Evolutionary conservation across 2,888 invertebrate genomes (phyloP).

Genomic region (Acronicta leporina): DNA sequence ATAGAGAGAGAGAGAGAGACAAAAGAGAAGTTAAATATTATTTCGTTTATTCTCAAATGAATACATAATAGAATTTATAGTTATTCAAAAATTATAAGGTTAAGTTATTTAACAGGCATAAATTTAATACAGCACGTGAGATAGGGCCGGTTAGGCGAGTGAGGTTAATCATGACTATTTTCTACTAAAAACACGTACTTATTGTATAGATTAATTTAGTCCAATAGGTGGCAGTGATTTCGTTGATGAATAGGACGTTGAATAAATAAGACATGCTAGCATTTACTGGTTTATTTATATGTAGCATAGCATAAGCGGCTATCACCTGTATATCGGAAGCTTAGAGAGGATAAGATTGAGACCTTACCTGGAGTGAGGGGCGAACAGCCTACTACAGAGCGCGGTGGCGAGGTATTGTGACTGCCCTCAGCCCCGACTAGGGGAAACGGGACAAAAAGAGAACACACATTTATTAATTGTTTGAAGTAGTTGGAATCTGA

Average conservation of each 20-base stretch:
- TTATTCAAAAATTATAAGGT: no score
- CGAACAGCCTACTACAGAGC: slow-evolving; percentile 43
- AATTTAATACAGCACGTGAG: no score
- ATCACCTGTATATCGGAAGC: slow-evolving; percentile 30
- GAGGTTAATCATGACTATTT: no score
- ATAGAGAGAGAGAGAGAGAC: neutral
- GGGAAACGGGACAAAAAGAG: slow-evolving; percentile 48
- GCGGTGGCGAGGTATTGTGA: slow-evolving; percentile 41
- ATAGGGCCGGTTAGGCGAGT: no score
- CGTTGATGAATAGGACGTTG: neutral
- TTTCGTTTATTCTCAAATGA: no score
- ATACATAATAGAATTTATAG: no score
- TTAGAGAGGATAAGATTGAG: slow-evolving; percentile 6
- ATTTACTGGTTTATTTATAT: neutral
- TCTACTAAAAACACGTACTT: no score
- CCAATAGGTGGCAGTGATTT: neutral
- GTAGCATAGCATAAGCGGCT: slow-evolving; percentile 32
- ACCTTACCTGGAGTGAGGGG: slow-evolving; percentile 47
- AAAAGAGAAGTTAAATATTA: neutral
- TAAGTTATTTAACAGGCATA: no score
- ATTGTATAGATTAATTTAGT: neutral
- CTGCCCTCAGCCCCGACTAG: slow-evolving; percentile 46
- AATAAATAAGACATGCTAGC: neutral
- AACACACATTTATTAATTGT: slow-evolving; percentile 22
- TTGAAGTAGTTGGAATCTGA: neutral